These are phyloP conservation scores for Rhopalosiphum maidis DNA, from an alignment of 1,140 invertebrate species.

Conservation along the genomic window DNA sequence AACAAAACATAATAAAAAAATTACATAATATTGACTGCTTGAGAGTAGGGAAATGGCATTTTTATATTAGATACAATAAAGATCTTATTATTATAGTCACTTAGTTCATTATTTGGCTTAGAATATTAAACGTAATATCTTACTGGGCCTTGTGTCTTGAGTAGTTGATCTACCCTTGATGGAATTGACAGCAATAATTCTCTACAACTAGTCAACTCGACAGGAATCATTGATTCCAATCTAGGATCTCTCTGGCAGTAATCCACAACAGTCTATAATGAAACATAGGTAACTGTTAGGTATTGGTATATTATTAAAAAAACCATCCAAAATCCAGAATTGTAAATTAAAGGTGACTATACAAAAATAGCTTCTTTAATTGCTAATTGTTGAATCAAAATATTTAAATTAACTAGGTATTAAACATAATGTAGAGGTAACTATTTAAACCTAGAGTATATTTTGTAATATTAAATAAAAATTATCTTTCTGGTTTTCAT, in stretches of 20 bases:
- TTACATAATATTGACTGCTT: conserved; percentile 11
- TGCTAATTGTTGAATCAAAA: too few relatives aligned
- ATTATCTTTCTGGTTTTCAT: background rate
- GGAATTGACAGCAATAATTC: background rate
- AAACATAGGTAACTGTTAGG: background rate
- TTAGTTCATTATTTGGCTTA: background rate
- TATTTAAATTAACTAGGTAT: background rate
- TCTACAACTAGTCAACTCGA: background rate
- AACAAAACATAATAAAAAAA: background rate
- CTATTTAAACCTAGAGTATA: background rate
- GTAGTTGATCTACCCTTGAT: background rate
- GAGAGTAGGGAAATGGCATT: background rate
- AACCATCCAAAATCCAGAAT: background rate
- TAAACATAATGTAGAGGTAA: background rate
- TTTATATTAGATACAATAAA: background rate
- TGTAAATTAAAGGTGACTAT: background rate
- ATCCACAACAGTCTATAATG: background rate
- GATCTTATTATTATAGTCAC: background rate
- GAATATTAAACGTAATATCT: background rate
- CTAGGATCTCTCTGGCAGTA: background rate
- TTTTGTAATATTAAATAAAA: background rate
- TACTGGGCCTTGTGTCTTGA: background rate
- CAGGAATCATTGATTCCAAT: background rate
- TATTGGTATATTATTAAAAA: too few relatives aligned
- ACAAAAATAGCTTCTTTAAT: background rate